phyloP scores from a whole-genome alignment of 2,888 invertebrate species.

The Cyclophora albipunctata region DNA sequence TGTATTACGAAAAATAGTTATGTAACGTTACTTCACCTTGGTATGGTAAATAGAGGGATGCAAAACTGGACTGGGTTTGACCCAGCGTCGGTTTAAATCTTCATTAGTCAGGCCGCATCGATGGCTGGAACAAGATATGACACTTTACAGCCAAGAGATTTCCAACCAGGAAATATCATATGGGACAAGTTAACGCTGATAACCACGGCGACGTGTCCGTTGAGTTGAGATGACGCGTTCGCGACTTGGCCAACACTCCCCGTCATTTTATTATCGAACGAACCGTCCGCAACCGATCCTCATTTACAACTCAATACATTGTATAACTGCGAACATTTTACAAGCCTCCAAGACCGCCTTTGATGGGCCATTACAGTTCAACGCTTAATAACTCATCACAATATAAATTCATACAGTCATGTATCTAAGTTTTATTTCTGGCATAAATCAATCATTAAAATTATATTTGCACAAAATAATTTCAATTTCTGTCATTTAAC shows the following conservation, averaged over 20 bases:
- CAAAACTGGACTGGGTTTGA: conserved; percentile 80
- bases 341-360: conserved; percentile 17
- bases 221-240: conserved; percentile 40
- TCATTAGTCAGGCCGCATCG: conserved; percentile 89
- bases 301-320: conserved; percentile 39
- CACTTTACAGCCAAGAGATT: conserved; percentile 36
- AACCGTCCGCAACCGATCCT: conserved; percentile 25
- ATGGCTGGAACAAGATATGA: conserved; percentile 78
- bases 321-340: conserved; percentile 32
- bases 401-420: conserved; percentile 33
- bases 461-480: too few relatives aligned
- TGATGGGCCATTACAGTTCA: too few relatives aligned
- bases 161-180: conserved; percentile 50
- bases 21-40: conserved; percentile 71
- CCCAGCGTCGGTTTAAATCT: conserved; percentile 91
- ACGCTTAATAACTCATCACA: conserved; percentile 13
- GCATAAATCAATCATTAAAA: too few relatives aligned
- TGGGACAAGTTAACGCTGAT: conserved; percentile 37
- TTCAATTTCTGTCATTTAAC: too few relatives aligned
- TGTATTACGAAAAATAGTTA: conserved; percentile 13
- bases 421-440: too few relatives aligned
- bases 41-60: conserved; percentile 90
- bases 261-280: conserved; percentile 26
- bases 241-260: conserved; percentile 29
- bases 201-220: conserved; percentile 38